phyloP scores from a whole-genome alignment of 2,888 invertebrate genomes.

The Cheiracanthium punctorium region DNA sequence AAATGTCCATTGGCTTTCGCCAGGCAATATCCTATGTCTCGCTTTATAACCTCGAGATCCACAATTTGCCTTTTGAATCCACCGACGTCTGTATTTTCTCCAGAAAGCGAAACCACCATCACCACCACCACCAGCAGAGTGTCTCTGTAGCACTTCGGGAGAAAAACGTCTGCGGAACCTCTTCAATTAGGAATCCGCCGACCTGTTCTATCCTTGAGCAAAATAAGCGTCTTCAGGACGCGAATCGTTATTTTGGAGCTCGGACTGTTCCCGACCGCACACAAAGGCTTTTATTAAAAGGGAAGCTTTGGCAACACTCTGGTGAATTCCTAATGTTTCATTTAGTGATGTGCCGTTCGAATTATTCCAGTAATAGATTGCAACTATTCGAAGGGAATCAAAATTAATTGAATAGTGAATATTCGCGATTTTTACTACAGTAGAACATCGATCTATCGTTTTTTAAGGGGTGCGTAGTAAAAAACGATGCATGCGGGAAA shows the following conservation, averaged over 20 bases:
- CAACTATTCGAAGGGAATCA: too few species aligned
- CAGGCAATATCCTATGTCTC: too few species aligned
- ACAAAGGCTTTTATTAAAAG: neutral
- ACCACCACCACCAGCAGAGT: neutral
- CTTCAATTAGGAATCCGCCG: neutral
- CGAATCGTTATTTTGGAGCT: neutral
- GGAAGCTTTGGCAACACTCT: neutral
- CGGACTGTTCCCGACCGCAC: neutral
- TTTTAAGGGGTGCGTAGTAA: too few species aligned
- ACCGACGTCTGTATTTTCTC: neutral
- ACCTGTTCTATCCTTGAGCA: neutral
- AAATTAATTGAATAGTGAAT: too few species aligned
- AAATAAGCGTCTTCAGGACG: neutral
- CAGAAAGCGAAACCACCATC: neutral
- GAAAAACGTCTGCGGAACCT: neutral
- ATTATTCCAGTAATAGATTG: too few species aligned
- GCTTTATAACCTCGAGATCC: neutral
- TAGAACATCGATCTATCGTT: too few species aligned
- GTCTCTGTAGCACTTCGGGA: neutral
- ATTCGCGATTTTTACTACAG: too few species aligned
- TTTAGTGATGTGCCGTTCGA: too few species aligned
- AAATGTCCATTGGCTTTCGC: too few species aligned
- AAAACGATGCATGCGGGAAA: too few species aligned
- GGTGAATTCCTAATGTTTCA: too few species aligned
- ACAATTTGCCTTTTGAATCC: neutral